These are phyloP conservation scores for Lutraria rhynchaena DNA, from an alignment of 1,140 invertebrate species.

Conservation along the genomic window DNA sequence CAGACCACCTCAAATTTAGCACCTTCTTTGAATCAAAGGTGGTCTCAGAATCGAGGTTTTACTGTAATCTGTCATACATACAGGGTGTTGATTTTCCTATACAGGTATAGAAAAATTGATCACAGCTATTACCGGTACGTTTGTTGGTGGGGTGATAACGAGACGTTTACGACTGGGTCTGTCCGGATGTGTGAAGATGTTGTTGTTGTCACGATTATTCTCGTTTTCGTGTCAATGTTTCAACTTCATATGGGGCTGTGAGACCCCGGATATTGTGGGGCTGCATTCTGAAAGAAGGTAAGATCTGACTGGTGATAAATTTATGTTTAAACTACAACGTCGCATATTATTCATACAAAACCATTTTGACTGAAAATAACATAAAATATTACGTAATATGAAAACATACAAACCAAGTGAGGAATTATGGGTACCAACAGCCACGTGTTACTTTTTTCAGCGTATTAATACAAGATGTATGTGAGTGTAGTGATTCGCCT, in stretches of 20 bases:
- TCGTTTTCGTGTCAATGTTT: not conserved
- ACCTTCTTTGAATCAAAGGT: no score
- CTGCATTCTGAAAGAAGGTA: slow-evolving; percentile 6
- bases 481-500: slow-evolving; percentile 6
- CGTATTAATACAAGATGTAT: not conserved
- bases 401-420: no score
- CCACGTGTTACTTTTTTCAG: not conserved
- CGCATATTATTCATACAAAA: no score
- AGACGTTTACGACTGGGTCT: slow-evolving; percentile 24
- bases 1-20: no score
- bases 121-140: slow-evolving; percentile 30
- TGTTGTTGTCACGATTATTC: slow-evolving; percentile 8
- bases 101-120: slow-evolving; percentile 39
- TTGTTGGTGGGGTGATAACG: slow-evolving; percentile 51
- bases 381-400: no score
- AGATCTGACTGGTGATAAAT: not conserved
- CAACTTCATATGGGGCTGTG: slow-evolving; percentile 41
- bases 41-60: no score
- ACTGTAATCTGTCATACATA: not conserved
- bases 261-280: slow-evolving; percentile 20
- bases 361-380: no score
- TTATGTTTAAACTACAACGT: no score
- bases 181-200: slow-evolving; percentile 36
- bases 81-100: not conserved
- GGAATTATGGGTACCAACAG: no score